Conservation (phyloP, 2,113 vertebrate genomes). For the Phoxinus phoxinus region DNA sequence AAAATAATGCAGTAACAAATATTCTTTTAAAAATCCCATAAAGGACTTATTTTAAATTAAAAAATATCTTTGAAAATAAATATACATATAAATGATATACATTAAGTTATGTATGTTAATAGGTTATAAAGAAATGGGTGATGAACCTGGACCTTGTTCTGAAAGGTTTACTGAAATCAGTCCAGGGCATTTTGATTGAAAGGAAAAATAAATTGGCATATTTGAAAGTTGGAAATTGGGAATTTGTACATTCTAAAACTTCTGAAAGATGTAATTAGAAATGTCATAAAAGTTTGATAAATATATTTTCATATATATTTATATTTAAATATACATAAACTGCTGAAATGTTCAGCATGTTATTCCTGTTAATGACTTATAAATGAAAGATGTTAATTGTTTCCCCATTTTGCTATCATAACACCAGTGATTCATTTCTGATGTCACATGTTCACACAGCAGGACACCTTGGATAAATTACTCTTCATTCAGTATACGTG, state of each 20-base stretch:
- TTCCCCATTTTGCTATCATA: background rate
- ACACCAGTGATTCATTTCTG: conserved; percentile 12
- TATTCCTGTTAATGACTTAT: conserved; percentile 1
- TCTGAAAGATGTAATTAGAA: background rate
- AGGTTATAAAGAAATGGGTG: background rate
- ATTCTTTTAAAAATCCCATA: background rate
- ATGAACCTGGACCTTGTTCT: background rate
- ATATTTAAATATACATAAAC: conserved; percentile 4
- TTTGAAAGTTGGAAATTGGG: background rate
- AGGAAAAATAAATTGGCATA: background rate
- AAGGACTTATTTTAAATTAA: background rate
- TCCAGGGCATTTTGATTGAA: background rate
- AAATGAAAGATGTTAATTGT: conserved; percentile 13
- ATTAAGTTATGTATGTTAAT: background rate
- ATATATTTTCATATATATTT: background rate
- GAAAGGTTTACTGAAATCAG: background rate
- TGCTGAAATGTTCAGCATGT: background rate
- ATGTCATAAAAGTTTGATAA: background rate
- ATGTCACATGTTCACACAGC: conserved; percentile 18
- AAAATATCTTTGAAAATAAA: background rate
- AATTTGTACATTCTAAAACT: background rate
- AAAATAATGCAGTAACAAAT: background rate
- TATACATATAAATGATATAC: too few species aligned
- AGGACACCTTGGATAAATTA: conserved; percentile 9
- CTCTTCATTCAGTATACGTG: conserved; percentile 16